Conservation (phyloP, 2,888 invertebrate genomes). For the Platycnemis pennipes region DNA sequence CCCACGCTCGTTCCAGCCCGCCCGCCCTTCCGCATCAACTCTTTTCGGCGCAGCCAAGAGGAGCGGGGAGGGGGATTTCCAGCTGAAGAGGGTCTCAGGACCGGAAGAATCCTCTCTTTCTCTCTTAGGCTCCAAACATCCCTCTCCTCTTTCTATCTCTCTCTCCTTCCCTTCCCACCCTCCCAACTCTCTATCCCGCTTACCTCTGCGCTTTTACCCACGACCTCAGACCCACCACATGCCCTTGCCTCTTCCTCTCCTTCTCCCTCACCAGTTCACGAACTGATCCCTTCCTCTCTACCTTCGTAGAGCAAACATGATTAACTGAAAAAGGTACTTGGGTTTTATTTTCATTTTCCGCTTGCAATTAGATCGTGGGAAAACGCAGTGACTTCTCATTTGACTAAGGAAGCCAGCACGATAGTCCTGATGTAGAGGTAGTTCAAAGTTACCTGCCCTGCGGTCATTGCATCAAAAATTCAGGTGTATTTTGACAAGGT, state of each 20-base stretch:
- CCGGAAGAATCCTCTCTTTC: conserved; percentile 4
- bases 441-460: too few relatives aligned
- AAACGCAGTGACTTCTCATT: too few relatives aligned
- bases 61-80: neutral
- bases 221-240: neutral
- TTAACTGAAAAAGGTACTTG: too few relatives aligned
- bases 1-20: neutral
- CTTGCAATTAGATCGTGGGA: too few relatives aligned
- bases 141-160: neutral
- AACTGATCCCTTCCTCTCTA: neutral
- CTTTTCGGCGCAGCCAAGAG: neutral
- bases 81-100: neutral
- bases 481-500: too few relatives aligned
- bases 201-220: neutral
- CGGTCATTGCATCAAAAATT: too few relatives aligned
- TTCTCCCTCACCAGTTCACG: neutral
- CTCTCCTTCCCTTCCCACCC: neutral
- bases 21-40: conserved; percentile 25
- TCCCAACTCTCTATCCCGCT: neutral
- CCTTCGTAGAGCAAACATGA: neutral
- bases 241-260: neutral
- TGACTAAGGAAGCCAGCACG: too few relatives aligned
- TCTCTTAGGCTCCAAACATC: too few relatives aligned
- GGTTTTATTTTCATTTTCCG: too few relatives aligned
- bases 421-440: too few relatives aligned